These are phyloP conservation scores for Isichthys henryi DNA, from an alignment of 2,113 vertebrate species.

Conservation along the genomic window DNA sequence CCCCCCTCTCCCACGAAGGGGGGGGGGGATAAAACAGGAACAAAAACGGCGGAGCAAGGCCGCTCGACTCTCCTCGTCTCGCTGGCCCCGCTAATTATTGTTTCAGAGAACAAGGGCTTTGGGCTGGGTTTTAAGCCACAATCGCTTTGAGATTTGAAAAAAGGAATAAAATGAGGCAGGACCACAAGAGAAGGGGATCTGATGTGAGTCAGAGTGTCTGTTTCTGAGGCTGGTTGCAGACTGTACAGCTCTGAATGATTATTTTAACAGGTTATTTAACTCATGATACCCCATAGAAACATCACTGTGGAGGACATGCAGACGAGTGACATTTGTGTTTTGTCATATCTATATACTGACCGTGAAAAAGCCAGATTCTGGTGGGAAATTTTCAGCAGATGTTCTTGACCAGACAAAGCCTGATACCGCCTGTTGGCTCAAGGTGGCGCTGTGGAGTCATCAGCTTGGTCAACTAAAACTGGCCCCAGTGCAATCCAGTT, in stretches of 20 bases:
- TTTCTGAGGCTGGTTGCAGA: not conserved
- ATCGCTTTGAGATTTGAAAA: no score
- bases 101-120: constrained; percentile 59
- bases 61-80: constrained; percentile 54
- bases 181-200: not conserved
- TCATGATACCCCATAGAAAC: not conserved
- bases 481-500: constrained; percentile 24
- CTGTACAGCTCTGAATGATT: not conserved
- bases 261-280: not conserved
- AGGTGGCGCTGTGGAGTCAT: not conserved
- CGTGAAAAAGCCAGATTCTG: not conserved
- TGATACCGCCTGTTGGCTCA: not conserved
- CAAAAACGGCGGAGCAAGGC: constrained; percentile 51
- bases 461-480: constrained; percentile 11
- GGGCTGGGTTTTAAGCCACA: constrained; percentile 55
- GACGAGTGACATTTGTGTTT: not conserved
- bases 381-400: not conserved
- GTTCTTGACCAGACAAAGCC: not conserved
- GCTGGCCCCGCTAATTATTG: constrained; percentile 65
- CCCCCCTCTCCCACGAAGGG: constrained; percentile 43
- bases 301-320: not conserved
- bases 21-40: constrained; percentile 37
- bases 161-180: constrained; percentile 21
- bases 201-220: not conserved
- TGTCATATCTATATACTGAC: not conserved